Evolutionary conservation across 1,140 invertebrate genomes (phyloP).

Genomic region (Gryon sp.): DNA sequence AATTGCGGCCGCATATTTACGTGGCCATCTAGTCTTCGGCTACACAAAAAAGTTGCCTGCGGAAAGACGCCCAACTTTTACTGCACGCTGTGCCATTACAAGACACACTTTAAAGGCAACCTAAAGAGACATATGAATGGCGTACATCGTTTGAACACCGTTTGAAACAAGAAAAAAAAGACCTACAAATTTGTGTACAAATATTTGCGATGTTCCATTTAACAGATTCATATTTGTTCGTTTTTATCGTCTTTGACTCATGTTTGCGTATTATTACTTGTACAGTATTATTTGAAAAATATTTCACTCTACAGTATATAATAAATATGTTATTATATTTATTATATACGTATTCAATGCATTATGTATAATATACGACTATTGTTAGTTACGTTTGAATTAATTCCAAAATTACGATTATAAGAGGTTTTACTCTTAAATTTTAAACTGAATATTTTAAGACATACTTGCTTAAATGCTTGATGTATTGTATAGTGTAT

Average conservation of each 20-base stretch:
- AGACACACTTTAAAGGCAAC: slow-evolving; percentile 81
- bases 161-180: slow-evolving; percentile 6
- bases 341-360: too few species aligned
- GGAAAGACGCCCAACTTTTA: slow-evolving; percentile 76
- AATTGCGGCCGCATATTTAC: slow-evolving; percentile 75
- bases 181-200: background rate
- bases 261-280: slow-evolving; percentile 1
- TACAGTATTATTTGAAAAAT: slow-evolving; percentile 5
- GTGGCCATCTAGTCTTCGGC: slow-evolving; percentile 76
- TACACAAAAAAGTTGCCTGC: slow-evolving; percentile 79
- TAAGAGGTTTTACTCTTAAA: too few species aligned
- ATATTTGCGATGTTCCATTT: background rate
- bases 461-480: too few species aligned
- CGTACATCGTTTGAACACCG: slow-evolving; percentile 62
- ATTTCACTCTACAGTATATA: too few species aligned
- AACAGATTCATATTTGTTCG: background rate
- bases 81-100: slow-evolving; percentile 77
- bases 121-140: slow-evolving; percentile 79
- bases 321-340: too few species aligned
- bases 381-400: too few species aligned
- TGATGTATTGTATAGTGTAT: too few species aligned
- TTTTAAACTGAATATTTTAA: too few species aligned
- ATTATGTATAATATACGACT: too few species aligned
- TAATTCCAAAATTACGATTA: too few species aligned
- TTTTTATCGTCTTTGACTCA: background rate